These are phyloP conservation scores for Iphiclides podalirius DNA, from an alignment of 2,888 invertebrate species.

Conservation along the genomic window DNA sequence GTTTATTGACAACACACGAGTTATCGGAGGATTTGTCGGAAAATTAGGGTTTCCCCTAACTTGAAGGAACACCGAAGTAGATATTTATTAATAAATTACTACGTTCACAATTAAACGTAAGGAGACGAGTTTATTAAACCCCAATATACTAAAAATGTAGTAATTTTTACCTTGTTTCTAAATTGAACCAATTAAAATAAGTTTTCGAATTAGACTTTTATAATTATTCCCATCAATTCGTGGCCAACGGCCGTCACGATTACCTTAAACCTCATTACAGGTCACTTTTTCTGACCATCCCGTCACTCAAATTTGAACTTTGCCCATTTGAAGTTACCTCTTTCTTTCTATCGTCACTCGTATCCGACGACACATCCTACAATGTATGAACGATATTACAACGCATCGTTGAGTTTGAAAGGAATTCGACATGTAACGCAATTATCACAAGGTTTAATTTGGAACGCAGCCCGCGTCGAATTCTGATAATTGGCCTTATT, in stretches of 20 bases:
- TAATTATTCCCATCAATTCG: conserved; percentile 46
- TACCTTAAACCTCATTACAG: conserved; percentile 49
- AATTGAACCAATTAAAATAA: neutral
- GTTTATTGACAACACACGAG: conserved; percentile 25
- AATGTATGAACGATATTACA: conserved; percentile 47
- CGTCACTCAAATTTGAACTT: conserved; percentile 78
- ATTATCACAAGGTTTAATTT: conserved; percentile 55
- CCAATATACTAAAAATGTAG: too few species aligned
- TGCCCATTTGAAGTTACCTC: conserved; percentile 60
- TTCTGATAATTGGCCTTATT: conserved; percentile 79
- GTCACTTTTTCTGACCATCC: conserved; percentile 45
- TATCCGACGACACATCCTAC: conserved; percentile 49
- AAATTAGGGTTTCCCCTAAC: neutral
- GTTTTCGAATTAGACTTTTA: conserved; percentile 30
- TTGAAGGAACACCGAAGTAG: too few species aligned
- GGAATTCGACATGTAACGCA: conserved; percentile 42
- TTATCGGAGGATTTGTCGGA: neutral
- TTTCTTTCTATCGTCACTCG: conserved; percentile 64
- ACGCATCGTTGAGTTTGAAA: conserved; percentile 31
- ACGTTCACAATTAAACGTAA: too few species aligned
- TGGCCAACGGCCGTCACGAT: conserved; percentile 63
- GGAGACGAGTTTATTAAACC: too few species aligned
- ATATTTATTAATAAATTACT: too few species aligned
- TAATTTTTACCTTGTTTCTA: neutral
- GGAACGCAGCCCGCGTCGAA: conserved; percentile 44